Evolutionary conservation across 2,113 vertebrate genomes (phyloP), one percentile per base, ranked within the genome.

Genomic region (Prionailurus viverrinus): DNA sequence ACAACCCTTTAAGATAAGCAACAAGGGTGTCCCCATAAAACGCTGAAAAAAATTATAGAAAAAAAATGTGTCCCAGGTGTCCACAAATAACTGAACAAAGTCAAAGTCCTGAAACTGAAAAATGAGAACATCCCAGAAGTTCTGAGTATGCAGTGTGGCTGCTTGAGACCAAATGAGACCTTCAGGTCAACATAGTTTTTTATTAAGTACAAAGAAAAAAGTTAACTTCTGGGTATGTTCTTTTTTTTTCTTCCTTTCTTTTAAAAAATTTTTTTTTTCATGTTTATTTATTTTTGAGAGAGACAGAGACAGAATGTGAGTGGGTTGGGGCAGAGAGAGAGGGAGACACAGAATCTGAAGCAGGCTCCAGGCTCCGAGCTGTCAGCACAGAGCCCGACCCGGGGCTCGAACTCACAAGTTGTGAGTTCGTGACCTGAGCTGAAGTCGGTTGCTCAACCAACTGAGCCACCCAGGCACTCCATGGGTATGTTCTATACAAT

Each of bases 61-160:
- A 61, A 74, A 53, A 45, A 61, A 39, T 48, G 21, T 14, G 1
- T n/a, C 45, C 86, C 97, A 97, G 71, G 31, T 97, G 95, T 90
- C 33, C 63, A 69, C 33, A 61, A 69, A 82, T 51, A 92, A 96
- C n/a, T 10, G 55, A 97, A 87, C 13, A 68, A 92, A 97, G 29
- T 73, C 53, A 91, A 94, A 76, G 21, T 63, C 53, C 73, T 82
- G 63, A 97, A 97, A 97, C 95, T 21, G 80, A 97, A 94, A 94
- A 94, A 79, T 53, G 73, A 89, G 80, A 97, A 16, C 69, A 55
- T 92, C 74, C 48, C 53, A 39, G 51, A 63, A 91, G 41, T 31
- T 82, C 82, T 89, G 51, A 79, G 19, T 51, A n/a, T 27, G 10
- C 74, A 10, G 36, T n/a, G 58, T 36, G 61, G 29, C 69, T 96